Percentiles rank a stretch among this genome's conserved stretches.
These are phyloP conservation scores for Paramacrobiotus metropolitanus DNA, from an alignment of 1,140 invertebrate genomes.

Conservation along the genomic window DNA sequence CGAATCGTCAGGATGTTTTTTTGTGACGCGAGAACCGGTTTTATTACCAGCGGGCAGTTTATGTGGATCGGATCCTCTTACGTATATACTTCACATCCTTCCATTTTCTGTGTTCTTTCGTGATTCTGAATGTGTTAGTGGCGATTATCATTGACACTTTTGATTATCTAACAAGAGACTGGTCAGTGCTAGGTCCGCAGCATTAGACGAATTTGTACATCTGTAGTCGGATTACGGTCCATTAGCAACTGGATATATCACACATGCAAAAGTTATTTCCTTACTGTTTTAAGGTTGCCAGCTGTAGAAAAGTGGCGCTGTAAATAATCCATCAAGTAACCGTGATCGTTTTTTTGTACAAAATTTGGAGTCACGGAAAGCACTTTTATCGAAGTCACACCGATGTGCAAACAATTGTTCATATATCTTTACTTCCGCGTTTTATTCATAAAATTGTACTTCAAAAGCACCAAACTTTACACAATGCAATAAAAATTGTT, in stretches of 20 bases:
- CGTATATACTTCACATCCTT: neutral
- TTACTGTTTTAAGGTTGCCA: too few species aligned
- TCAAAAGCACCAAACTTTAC: too few species aligned
- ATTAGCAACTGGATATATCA: constrained; percentile 8
- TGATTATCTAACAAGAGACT: constrained; percentile 11
- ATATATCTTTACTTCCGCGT: too few species aligned
- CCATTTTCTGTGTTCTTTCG: neutral
- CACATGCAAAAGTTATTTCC: constrained; percentile 8
- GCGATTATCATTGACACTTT: constrained; percentile 12
- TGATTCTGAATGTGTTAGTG: constrained; percentile 11
- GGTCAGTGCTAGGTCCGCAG: constrained; percentile 11
- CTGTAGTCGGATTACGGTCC: constrained; percentile 11
- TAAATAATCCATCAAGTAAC: too few species aligned
- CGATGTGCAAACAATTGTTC: too few species aligned
- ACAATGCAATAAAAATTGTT: too few species aligned
- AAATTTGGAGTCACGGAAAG: too few species aligned
- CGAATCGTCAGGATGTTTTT: constrained; percentile 9
- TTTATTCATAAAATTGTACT: too few species aligned
- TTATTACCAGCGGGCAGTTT: constrained; percentile 7
- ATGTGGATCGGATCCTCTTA: neutral
- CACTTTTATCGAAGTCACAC: too few species aligned
- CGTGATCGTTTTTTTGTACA: too few species aligned
- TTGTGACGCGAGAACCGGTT: constrained; percentile 11
- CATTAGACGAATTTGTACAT: constrained; percentile 11
- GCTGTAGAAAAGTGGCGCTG: too few species aligned